Conservation (phyloP, 2,888 invertebrate genomes). For the Patella depressa region DNA sequence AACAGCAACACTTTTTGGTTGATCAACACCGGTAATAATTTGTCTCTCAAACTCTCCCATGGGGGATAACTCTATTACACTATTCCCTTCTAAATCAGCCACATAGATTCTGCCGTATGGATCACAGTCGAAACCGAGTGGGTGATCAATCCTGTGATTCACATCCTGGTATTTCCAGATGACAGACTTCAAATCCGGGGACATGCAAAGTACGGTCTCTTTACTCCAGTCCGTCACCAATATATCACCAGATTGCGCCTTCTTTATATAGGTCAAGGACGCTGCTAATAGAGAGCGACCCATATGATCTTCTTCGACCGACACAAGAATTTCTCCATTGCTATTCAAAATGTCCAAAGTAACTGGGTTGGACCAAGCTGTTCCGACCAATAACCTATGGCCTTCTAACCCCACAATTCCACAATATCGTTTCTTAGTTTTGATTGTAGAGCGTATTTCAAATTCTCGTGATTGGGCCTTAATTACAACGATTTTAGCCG, state of each 20-base stretch:
- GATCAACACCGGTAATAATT: not conserved
- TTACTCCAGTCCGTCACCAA: not conserved
- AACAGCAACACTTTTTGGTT: not conserved
- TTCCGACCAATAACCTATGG: not conserved
- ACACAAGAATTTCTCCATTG: not conserved
- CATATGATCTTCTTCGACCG: not conserved
- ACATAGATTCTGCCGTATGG: not conserved
- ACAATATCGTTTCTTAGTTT: not conserved
- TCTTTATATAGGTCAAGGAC: constrained; percentile 1
- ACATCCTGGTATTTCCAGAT: not conserved
- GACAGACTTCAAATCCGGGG: not conserved
- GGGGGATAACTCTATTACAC: not conserved
- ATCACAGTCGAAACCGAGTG: not conserved
- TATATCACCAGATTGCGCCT: not conserved
- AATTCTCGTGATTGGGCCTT: not conserved
- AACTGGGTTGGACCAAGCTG: not conserved
- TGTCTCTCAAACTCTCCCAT: not conserved
- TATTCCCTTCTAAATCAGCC: not conserved
- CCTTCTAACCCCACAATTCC: not conserved
- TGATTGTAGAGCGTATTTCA: not conserved
- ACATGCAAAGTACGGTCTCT: not conserved
- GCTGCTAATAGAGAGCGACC: not conserved
- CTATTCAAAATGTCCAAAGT: not conserved
- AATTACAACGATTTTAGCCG: not conserved
- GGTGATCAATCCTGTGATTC: not conserved